Evolutionary conservation across 1,140 invertebrate species (phyloP).

Genomic region (Gonioctena quinquepunctata): DNA sequence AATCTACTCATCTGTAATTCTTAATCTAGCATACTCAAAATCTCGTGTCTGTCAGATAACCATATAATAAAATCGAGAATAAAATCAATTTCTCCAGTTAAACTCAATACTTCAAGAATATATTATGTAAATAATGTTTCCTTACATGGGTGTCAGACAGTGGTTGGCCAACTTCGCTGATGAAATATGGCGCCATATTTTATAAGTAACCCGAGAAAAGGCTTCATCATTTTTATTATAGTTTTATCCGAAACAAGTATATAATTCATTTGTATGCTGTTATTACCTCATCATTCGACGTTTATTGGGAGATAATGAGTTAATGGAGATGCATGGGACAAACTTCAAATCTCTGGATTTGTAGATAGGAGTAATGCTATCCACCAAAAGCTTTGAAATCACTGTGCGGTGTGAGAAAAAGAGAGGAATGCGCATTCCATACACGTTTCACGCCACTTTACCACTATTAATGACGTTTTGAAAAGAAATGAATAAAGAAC

Average conservation of each 20-base stretch:
- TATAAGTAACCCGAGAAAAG: neutral
- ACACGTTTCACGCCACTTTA: too few relatives aligned
- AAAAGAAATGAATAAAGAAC: too few relatives aligned
- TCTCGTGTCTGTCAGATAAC: neutral
- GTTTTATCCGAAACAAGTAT: too few relatives aligned
- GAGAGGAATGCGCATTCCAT: too few relatives aligned
- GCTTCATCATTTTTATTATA: neutral
- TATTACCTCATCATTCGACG: neutral
- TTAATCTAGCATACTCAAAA: neutral
- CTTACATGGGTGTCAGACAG: neutral
- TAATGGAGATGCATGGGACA: neutral
- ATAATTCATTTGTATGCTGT: neutral
- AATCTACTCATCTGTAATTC: neutral
- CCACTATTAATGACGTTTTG: too few relatives aligned
- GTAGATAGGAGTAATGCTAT: too few relatives aligned
- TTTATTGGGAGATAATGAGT: neutral
- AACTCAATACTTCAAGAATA: neutral
- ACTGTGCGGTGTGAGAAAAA: too few relatives aligned
- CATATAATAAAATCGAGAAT: neutral
- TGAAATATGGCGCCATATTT: neutral
- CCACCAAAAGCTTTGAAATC: too few relatives aligned
- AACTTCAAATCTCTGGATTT: too few relatives aligned
- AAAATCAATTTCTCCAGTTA: neutral
- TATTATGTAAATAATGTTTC: conserved; percentile 1
- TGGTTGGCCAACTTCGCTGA: neutral